Percentiles rank a stretch among this genome's conserved stretches.
phyloP scores from a whole-genome alignment of 2,113 vertebrate species.

The Rhizomys pruinosus region DNA sequence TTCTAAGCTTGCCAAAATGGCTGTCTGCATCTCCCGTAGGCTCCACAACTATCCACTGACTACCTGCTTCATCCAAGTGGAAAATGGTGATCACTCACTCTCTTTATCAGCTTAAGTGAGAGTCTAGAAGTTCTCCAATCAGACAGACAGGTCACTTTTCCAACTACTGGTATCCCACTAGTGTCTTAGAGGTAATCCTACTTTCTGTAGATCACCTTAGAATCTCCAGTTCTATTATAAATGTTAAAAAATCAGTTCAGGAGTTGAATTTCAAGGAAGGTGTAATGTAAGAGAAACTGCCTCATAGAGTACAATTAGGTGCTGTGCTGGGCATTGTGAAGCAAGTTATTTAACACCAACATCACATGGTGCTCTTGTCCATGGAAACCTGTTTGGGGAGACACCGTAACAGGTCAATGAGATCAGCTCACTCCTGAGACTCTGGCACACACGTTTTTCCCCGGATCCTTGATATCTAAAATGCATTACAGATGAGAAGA shows the following conservation, averaged over 20 bases:
- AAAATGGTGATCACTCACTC: not conserved
- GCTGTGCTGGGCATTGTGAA: constrained; percentile 44
- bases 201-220: constrained; percentile 48
- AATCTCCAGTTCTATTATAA: constrained; percentile 30
- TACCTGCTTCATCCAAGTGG: not conserved
- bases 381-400: not conserved
- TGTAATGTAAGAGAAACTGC: constrained; percentile 40
- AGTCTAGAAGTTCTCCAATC: not conserved
- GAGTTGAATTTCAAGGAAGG: constrained; percentile 75
- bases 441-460: not conserved
- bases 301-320: constrained; percentile 44
- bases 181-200: constrained; percentile 29
- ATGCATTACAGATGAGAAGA: not conserved
- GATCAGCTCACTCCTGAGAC: constrained; percentile 11
- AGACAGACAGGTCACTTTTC: constrained; percentile 10
- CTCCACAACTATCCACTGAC: not conserved
- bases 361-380: constrained; percentile 54
- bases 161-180: not conserved
- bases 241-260: constrained; percentile 59
- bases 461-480: constrained; percentile 39
- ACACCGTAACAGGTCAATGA: constrained; percentile 16
- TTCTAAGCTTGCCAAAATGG: constrained; percentile 21
- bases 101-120: not conserved
- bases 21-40: not conserved
- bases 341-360: constrained; percentile 61